These are phyloP conservation scores for Peucedramus taeniatus DNA, from an alignment of 2,113 vertebrate species.

Conservation along the genomic window DNA sequence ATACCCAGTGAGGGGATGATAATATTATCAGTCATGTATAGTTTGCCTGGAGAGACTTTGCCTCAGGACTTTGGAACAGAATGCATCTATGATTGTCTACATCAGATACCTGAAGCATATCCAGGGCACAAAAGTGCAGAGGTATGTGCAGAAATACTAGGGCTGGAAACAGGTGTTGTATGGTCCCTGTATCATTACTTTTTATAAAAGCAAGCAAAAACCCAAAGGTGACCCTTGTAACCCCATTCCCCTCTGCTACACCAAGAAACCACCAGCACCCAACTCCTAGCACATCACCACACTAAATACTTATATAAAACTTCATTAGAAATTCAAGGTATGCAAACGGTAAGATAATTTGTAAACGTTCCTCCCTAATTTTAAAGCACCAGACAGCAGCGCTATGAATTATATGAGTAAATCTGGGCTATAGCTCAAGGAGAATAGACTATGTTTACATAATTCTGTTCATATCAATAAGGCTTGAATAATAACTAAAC, in stretches of 20 bases:
- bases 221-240: too few species aligned
- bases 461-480: constrained; percentile 24
- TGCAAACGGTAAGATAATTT: neutral
- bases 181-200: neutral
- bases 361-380: neutral
- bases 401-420: neutral
- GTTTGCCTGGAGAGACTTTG: neutral
- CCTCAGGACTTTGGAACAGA: neutral
- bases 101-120: neutral
- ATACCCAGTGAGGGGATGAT: neutral
- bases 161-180: neutral
- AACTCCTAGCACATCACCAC: neutral
- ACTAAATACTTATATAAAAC: neutral
- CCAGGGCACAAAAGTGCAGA: neutral
- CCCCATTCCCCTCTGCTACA: neutral
- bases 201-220: neutral
- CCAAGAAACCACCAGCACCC: neutral
- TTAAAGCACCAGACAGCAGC: neutral
- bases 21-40: accelerated
- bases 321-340: neutral
- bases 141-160: neutral
- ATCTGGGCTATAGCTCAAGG: neutral
- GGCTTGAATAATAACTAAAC: constrained; percentile 13
- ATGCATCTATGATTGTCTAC: accelerated
- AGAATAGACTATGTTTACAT: neutral